Percentiles rank a stretch among this genome's conserved stretches.
These are phyloP conservation scores for Panorpa germanica DNA, from an alignment of 2,888 invertebrate species.

Conservation along the genomic window DNA sequence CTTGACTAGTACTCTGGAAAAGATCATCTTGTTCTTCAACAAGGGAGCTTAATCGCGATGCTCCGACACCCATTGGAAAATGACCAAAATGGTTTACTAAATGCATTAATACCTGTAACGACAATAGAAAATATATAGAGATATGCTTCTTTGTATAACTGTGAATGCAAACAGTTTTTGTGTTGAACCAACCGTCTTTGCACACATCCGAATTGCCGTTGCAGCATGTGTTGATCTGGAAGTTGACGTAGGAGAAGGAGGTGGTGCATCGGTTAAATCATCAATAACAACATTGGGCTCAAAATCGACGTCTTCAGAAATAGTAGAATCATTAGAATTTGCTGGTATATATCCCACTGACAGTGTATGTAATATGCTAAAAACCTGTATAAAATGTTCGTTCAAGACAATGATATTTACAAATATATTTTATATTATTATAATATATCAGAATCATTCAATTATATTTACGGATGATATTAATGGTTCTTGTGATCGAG, in stretches of 20 bases:
- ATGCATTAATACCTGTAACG: constrained; percentile 68
- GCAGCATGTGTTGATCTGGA: constrained; percentile 33
- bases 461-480: too few relatives aligned
- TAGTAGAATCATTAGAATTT: too few relatives aligned
- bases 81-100: constrained; percentile 84
- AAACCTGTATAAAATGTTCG: too few relatives aligned
- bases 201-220: constrained; percentile 34
- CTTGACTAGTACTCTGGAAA: constrained; percentile 36
- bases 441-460: too few relatives aligned
- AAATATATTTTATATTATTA: too few relatives aligned
- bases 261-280: constrained; percentile 30
- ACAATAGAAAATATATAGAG: too few relatives aligned
- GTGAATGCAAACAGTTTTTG: too few relatives aligned
- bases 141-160: too few relatives aligned
- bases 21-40: constrained; percentile 89
- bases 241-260: constrained; percentile 28
- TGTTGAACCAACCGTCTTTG: constrained; percentile 30
- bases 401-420: too few relatives aligned
- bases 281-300: constrained; percentile 53
- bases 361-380: too few relatives aligned
- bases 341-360: too few relatives aligned
- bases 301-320: constrained; percentile 46
- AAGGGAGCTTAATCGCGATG: constrained; percentile 71
- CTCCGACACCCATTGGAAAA: constrained; percentile 82
- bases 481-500: constrained; percentile 25